Conservation (phyloP, 2,113 vertebrate genomes). For the Arenaria interpres region DNA sequence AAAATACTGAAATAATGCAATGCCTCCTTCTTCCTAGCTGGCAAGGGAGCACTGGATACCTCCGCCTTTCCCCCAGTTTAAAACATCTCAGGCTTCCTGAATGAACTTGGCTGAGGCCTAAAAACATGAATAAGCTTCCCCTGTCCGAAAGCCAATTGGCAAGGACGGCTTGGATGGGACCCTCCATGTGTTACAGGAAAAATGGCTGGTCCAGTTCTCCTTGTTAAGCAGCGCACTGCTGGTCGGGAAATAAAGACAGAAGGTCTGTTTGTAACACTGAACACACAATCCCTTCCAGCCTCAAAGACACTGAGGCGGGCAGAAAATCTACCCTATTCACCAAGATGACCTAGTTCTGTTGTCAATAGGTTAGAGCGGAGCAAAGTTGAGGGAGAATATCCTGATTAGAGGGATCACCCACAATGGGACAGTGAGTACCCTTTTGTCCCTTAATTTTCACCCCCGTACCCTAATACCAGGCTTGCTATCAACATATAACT, state of each 20-base stretch:
- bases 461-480: neutral
- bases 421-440: neutral
- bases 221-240: neutral
- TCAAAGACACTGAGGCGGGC: neutral
- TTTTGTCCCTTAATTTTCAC: neutral
- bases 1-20: neutral
- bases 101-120: slow-evolving; percentile 53
- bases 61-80: neutral
- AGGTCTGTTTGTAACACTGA: slow-evolving; percentile 7
- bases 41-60: neutral
- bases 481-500: neutral
- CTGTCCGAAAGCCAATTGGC: slow-evolving; percentile 63
- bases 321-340: slow-evolving; percentile 14
- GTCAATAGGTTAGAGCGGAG: neutral
- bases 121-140: slow-evolving; percentile 53
- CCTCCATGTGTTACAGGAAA: neutral
- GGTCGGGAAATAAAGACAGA: neutral
- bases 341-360: neutral
- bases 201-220: neutral
- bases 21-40: neutral
- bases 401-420: neutral
- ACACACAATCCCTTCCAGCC: slow-evolving; percentile 28
- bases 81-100: slow-evolving; percentile 54
- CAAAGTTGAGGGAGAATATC: slow-evolving; percentile 26
- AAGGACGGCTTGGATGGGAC: neutral